phyloP scores from a whole-genome alignment of 2,113 vertebrate species.

The Pedionomus torquatus region DNA sequence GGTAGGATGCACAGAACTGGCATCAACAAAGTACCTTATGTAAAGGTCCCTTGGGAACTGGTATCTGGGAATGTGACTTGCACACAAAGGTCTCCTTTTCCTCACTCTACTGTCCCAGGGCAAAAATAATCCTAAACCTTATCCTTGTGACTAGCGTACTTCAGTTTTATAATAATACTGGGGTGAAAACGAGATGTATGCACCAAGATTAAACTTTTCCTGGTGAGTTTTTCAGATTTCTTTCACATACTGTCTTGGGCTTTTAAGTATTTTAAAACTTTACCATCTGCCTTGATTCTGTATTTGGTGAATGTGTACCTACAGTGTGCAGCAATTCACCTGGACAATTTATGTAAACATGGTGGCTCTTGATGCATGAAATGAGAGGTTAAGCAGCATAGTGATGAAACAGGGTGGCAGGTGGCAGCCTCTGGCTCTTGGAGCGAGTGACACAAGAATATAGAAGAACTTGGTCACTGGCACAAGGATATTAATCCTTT shows the following conservation, averaged over 20 bases:
- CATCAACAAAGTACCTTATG: not conserved
- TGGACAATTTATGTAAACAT: not conserved
- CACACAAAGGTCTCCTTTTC: not conserved
- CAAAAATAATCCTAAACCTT: not conserved
- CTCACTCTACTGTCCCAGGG: not conserved
- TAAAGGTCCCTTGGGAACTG: not conserved
- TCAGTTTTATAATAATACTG: not conserved
- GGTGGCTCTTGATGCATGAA: not conserved
- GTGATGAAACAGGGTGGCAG: not conserved
- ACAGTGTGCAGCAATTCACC: not conserved
- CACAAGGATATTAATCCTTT: not conserved
- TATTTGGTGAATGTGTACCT: not conserved
- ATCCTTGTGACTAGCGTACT: not conserved
- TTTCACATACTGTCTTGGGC: not conserved
- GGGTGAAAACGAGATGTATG: not conserved
- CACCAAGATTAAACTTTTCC: not conserved
- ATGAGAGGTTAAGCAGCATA: not conserved
- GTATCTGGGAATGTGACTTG: not conserved
- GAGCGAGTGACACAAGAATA: not conserved
- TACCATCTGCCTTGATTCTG: not conserved
- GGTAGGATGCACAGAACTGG: not conserved
- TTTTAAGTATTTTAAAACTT: not conserved
- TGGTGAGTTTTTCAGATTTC: not conserved
- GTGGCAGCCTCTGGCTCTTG: not conserved
- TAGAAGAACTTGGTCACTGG: not conserved